Conservation (phyloP, 2,797 vertebrate species). For the Labeo calbasu region DNA sequence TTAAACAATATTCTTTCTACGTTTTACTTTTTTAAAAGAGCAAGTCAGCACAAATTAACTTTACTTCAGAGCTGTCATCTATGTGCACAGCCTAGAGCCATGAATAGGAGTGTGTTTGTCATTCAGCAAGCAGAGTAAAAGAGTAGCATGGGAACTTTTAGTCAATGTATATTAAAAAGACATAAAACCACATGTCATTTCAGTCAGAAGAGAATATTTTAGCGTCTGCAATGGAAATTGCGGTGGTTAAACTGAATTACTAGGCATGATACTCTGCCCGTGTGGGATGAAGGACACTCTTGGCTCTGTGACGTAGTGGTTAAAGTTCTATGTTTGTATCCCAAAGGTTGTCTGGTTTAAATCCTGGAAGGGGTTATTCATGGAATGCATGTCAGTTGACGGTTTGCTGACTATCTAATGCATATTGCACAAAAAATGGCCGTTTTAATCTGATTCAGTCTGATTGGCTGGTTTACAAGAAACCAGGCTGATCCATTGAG, state of each 20-base stretch:
- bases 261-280: not conserved
- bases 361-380: not conserved
- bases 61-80: not conserved
- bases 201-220: not conserved
- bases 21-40: not conserved
- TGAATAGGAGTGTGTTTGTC: not conserved
- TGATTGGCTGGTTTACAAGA: not conserved
- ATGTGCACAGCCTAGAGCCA: conserved; percentile 12
- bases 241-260: conserved; percentile 10
- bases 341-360: not conserved
- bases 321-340: conserved; percentile 2
- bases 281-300: not conserved
- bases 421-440: not conserved
- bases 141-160: not conserved
- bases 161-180: not conserved
- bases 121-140: not conserved
- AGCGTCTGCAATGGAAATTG: not conserved
- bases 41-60: conserved; percentile 32
- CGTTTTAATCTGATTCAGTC: not conserved
- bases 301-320: not conserved
- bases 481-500: not conserved
- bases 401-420: no score
- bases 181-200: not conserved
- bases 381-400: not conserved
- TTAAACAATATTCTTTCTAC: not conserved